phyloP scores from a whole-genome alignment of 2,113 vertebrate genomes.

The Ornithorhynchus anatinus region DNA sequence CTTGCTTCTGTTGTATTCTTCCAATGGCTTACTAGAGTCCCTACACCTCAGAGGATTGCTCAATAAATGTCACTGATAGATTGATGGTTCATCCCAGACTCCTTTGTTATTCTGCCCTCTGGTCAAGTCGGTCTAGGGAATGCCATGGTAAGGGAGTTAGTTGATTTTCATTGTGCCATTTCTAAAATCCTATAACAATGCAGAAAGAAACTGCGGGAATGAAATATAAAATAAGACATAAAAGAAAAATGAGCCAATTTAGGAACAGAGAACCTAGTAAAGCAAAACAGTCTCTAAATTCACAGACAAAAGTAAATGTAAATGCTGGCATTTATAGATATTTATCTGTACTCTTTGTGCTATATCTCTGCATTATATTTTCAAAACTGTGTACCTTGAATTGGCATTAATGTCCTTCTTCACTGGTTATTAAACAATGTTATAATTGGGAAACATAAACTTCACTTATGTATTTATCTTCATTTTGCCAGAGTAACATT shows the following conservation, averaged over 20 bases:
- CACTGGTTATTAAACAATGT: conserved; percentile 47
- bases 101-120: no score
- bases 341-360: conserved; percentile 18
- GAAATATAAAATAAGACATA: neutral
- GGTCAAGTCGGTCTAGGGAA: no score
- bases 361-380: conserved; percentile 27
- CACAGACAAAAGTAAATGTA: conserved; percentile 27
- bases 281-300: conserved; percentile 17
- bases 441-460: neutral
- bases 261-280: conserved; percentile 19
- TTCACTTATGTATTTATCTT: neutral
- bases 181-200: no score
- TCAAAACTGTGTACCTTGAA: conserved; percentile 42
- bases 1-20: no score
- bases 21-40: no score
- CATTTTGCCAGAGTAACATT: conserved; percentile 65
- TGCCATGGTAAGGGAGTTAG: no score
- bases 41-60: no score
- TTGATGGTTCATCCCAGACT: no score
- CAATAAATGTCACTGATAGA: no score
- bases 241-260: neutral
- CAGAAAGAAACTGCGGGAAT: neutral
- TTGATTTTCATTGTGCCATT: no score
- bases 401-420: conserved; percentile 47
- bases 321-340: conserved; percentile 56